Evolutionary conservation across 2,797 vertebrate genomes (phyloP).

Genomic region (Gymnopithys bicolor): DNA sequence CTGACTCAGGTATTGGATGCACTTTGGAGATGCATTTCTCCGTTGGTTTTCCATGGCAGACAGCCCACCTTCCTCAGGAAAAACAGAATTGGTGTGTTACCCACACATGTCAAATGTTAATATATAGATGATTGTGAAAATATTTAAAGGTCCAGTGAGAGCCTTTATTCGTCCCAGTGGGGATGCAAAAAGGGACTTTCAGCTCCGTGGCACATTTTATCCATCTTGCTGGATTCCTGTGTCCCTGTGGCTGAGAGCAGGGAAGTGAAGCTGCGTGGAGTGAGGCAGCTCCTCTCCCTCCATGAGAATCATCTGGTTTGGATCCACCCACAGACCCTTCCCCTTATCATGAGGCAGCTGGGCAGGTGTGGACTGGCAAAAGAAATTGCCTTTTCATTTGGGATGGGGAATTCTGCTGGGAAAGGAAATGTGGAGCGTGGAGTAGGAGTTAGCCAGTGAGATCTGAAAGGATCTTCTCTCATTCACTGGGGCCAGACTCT

Average conservation of each 20-base stretch:
- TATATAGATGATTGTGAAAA: neutral
- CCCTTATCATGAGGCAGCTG: rapidly evolving
- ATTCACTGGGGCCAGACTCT: neutral
- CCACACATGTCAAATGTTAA: rapidly evolving
- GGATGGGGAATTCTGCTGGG: neutral
- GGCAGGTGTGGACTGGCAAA: neutral
- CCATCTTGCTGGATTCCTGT: neutral
- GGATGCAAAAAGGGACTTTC: neutral
- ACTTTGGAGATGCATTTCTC: neutral
- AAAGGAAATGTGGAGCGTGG: neutral
- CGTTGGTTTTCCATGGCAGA: neutral
- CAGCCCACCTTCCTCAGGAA: neutral
- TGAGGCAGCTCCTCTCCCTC: neutral
- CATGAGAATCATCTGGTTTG: rapidly evolving
- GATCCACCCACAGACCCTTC: rapidly evolving
- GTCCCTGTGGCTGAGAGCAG: neutral
- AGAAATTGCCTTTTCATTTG: neutral
- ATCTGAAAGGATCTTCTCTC: neutral
- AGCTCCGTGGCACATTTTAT: rapidly evolving
- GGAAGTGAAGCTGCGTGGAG: neutral
- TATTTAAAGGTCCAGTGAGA: neutral
- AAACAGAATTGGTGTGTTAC: neutral
- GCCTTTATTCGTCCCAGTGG: neutral
- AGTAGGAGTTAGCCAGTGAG: neutral
- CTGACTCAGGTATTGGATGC: rapidly evolving